These are phyloP conservation scores for Paedocypris micromegethes DNA, from an alignment of 2,797 vertebrate species.

Conservation along the genomic window DNA sequence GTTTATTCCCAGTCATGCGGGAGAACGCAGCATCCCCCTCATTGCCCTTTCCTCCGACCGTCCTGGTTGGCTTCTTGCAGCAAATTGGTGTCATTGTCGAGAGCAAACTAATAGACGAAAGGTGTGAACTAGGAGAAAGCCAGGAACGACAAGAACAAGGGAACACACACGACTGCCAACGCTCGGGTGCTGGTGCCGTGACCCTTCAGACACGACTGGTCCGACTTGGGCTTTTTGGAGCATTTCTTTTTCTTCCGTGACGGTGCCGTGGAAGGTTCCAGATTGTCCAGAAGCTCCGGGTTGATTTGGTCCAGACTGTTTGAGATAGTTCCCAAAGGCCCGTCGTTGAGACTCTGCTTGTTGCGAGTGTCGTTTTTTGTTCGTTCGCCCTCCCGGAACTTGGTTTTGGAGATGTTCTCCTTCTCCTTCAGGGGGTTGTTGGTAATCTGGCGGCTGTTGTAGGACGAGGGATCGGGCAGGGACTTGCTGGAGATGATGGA, in stretches of 20 bases:
- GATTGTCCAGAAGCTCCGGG: slow-evolving; percentile 81
- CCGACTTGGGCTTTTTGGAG: slow-evolving; percentile 90
- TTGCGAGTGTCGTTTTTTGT: slow-evolving; percentile 85
- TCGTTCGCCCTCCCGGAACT: slow-evolving; percentile 73
- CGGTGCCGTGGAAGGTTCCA: slow-evolving; percentile 82
- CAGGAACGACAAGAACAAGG: slow-evolving; percentile 78
- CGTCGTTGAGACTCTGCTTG: slow-evolving; percentile 87
- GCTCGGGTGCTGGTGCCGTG: slow-evolving; percentile 68
- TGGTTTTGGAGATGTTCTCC: slow-evolving; percentile 90
- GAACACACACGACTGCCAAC: slow-evolving; percentile 71
- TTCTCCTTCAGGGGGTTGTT: slow-evolving; percentile 88
- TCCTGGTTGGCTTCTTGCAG: slow-evolving; percentile 70
- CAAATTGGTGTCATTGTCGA: slow-evolving; percentile 74
- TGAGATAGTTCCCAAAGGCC: slow-evolving; percentile 87
- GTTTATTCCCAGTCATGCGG: slow-evolving; percentile 57
- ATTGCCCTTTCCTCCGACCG: slow-evolving; percentile 63
- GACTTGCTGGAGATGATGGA: slow-evolving; percentile 85
- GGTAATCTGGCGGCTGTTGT: slow-evolving; percentile 77
- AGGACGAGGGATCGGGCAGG: slow-evolving; percentile 69
- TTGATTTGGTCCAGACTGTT: slow-evolving; percentile 80
- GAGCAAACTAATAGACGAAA: slow-evolving; percentile 58
- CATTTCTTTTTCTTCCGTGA: slow-evolving; percentile 94
- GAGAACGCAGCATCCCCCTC: slow-evolving; percentile 56
- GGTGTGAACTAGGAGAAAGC: slow-evolving; percentile 68
- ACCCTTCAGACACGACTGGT: slow-evolving; percentile 86